Conservation (phyloP, 2,113 vertebrate genomes). For the Stigmatopora argus region DNA sequence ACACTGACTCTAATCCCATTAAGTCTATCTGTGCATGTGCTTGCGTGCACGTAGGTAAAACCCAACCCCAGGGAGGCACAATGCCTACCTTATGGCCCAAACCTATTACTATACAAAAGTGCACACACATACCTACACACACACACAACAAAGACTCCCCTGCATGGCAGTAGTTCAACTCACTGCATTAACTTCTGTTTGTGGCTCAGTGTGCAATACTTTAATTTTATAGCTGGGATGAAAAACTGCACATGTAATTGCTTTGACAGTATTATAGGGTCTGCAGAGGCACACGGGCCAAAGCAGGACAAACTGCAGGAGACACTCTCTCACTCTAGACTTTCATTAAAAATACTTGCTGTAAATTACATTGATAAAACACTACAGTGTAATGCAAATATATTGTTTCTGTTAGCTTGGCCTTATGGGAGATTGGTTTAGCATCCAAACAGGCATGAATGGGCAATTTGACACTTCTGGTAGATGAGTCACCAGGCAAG, state of each 20-base stretch:
- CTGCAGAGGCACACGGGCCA: constrained; percentile 26
- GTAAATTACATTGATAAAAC: constrained; percentile 4
- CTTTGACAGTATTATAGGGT: constrained; percentile 46
- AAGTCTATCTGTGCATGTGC: constrained; percentile 41
- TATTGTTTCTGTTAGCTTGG: constrained; percentile 20
- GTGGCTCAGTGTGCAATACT: constrained; percentile 49
- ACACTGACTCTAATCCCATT: constrained; percentile 66
- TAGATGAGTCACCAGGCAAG: constrained; percentile 1
- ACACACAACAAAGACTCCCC: constrained; percentile 49
- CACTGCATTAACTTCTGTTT: constrained; percentile 30
- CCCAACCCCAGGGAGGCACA: constrained; percentile 60
- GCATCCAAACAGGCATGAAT: neutral
- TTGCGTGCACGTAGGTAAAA: constrained; percentile 43
- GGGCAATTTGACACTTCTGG: neutral
- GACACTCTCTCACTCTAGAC: constrained; percentile 20
- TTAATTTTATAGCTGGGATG: constrained; percentile 51
- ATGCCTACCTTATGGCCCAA: constrained; percentile 63
- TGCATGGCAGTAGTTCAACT: constrained; percentile 47
- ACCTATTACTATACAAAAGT: constrained; percentile 66
- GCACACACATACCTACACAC: constrained; percentile 35
- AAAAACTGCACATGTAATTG: constrained; percentile 47
- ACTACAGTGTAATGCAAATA: constrained; percentile 2
- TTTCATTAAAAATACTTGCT: constrained; percentile 14
- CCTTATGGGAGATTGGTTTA: constrained; percentile 3
- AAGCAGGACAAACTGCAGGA: constrained; percentile 27